Percentiles rank a stretch among this genome's conserved stretches.
These are phyloP conservation scores for Dolomedes plantarius DNA, from an alignment of 2,888 invertebrate species.

Conservation along the genomic window DNA sequence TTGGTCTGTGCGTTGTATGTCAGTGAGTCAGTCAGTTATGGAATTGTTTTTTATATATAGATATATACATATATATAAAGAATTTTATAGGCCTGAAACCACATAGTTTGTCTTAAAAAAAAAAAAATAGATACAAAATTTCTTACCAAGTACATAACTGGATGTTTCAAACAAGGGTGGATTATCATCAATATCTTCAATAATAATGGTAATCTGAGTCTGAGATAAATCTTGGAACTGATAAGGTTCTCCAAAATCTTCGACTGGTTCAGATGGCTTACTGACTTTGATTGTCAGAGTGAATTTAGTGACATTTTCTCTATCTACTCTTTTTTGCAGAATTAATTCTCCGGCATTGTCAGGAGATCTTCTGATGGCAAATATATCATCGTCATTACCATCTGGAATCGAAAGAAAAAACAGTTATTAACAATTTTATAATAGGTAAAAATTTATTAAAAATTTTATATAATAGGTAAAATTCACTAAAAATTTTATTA, in stretches of 20 bases:
- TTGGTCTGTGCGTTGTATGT: too few species aligned
- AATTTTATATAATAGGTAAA: too few species aligned
- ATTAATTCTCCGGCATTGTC: slow-evolving; percentile 83
- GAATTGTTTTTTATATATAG: too few species aligned
- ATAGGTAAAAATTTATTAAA: too few species aligned
- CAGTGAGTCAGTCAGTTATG: too few species aligned
- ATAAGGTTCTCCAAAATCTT: slow-evolving; percentile 76
- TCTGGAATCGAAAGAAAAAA: slow-evolving; percentile 78
- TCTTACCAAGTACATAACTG: slow-evolving; percentile 81
- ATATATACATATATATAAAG: too few species aligned
- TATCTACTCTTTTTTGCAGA: slow-evolving; percentile 82
- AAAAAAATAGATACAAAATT: too few species aligned
- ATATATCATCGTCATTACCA: slow-evolving; percentile 83
- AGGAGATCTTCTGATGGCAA: slow-evolving; percentile 81
- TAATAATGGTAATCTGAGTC: slow-evolving; percentile 82
- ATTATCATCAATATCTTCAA: slow-evolving; percentile 86
- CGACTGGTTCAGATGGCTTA: slow-evolving; percentile 58
- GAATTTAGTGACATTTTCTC: slow-evolving; percentile 81
- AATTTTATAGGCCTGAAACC: too few species aligned
- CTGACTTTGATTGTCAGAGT: slow-evolving; percentile 81
- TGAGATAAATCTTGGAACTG: slow-evolving; percentile 81
- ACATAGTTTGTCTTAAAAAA: too few species aligned
- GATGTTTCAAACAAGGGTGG: slow-evolving; percentile 83
- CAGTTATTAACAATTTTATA: slow-evolving; percentile 31
- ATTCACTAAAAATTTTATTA: too few species aligned